Base-by-base conservation (phyloP, 2,888 invertebrate genomes). In the Phymatocera aterrima region DNA sequence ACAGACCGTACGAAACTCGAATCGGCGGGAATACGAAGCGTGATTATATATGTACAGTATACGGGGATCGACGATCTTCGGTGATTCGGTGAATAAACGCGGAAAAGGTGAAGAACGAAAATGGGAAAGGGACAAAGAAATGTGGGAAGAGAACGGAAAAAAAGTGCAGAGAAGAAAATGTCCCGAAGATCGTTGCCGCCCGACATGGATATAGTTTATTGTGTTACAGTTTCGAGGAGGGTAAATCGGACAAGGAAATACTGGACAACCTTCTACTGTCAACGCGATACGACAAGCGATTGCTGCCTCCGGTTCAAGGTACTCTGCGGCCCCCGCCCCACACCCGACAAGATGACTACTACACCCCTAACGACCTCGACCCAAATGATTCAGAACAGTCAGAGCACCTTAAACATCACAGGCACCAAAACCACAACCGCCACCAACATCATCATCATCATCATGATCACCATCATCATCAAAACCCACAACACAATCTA, bases 171-270 rank as follows among this genome's bases (percentile, higher is more conserved):
- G n/a, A n/a, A n/a, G n/a, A n/a, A n/a, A n/a, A n/a, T n/a, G n/a
- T 37, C 61, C 15, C 34, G 61, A 21, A 61, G n/a, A 61, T 61
- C 61, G 61, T 61, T n/a, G n/a, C 61, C 10, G n/a, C 28, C 43
- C 43, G 21, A 24, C 15, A 43, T 43, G n/a, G 31, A n/a, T 68
- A 51, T 79, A 84, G 77, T 84, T 78, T 82, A 81, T 87, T 87
- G 80, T 88, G 87, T 93, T 93, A 78, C 93, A 96, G 96, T 92
- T 96, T 96, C 92, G 96, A 96, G 91, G 96, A 96, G 92, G 96
- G 96, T 87, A 96, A 96, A 93, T 97, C 97, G 91, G 97, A 97
- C 94, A 97, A 97, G 92, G 96, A 97, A 92, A 97, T 97, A 91
- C 93, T 97, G 93, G 97, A 97, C 94, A 95, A 96, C 92, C 94